A percentile compares a stretch with the other conserved stretches of the same genome.
Evolutionary conservation across 2,113 vertebrate species (phyloP).

Genomic region (Ascaphus truei): DNA sequence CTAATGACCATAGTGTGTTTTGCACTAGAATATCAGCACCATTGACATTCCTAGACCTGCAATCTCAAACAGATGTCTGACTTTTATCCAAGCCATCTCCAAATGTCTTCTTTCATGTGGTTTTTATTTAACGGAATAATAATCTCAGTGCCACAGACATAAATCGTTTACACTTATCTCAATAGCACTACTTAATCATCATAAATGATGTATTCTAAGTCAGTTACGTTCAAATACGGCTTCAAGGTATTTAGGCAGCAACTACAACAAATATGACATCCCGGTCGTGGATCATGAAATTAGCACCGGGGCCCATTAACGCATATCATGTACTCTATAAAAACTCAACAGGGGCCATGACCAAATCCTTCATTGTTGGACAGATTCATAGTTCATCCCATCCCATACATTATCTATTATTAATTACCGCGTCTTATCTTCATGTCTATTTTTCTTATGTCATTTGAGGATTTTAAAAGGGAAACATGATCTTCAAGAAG

Average conservation of each 20-base stretch:
- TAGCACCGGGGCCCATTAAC: background rate
- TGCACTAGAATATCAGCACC: constrained; percentile 42
- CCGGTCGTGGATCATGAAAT: background rate
- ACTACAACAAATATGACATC: background rate
- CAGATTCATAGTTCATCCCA: background rate
- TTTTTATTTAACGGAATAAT: constrained; percentile 50
- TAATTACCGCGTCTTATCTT: no score
- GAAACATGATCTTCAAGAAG: background rate
- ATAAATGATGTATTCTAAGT: background rate
- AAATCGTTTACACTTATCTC: constrained; percentile 38
- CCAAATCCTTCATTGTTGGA: background rate
- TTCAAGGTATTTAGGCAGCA: background rate
- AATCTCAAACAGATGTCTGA: constrained; percentile 48
- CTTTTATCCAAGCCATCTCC: constrained; percentile 35
- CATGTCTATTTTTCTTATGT: background rate
- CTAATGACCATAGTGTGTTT: background rate
- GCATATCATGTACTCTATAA: background rate
- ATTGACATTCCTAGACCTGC: constrained; percentile 41
- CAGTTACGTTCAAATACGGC: background rate
- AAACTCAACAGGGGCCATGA: background rate
- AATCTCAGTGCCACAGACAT: constrained; percentile 37
- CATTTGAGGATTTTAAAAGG: background rate
- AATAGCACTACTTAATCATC: constrained; percentile 16
- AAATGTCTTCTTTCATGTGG: constrained; percentile 40
- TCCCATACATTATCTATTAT: no score